Evolutionary conservation across 2,113 vertebrate genomes (phyloP), one percentile per base, ranked within the genome.

Genomic region (Saimiri boliviensis): DNA sequence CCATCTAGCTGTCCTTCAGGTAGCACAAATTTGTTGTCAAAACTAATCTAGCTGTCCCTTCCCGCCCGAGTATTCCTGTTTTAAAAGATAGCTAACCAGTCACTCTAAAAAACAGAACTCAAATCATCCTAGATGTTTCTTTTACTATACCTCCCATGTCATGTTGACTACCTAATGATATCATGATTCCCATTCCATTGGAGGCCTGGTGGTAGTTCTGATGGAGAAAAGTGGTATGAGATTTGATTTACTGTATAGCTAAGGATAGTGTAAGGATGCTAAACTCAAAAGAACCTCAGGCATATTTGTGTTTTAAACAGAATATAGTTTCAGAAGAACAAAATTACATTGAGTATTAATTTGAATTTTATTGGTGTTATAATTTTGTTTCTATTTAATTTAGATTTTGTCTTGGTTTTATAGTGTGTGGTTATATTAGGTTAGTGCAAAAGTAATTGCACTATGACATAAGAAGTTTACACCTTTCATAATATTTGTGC

Each of bases 381-480:
- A 56, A 66, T 77, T 93, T 58, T 93, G 91, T 93, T 89, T 93
- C 81, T 82, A 52, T n/a, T 37, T 87, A 83, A 37, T 35, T 40
- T 70, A 93, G 37, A 95, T 63, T 82, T 27, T 68, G 56, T 74
- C 35, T 87, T 92, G 60, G 17, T 58, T 93, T 93, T 82, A 91
- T 71, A 60, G 21, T 82, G 47, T 86, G 14, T 73, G n/a, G 0
- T 70, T 70, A 4, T 16, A 60, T n/a, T 79, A 76, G 58, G 58
- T 60, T 60, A 60, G 25, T 11, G 58, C 58, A 25, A 60, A 60
- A 60, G 58, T 60, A 27, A 27, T 60, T 60, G 58, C 58, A 60
- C 6, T 56, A 54, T 54, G 45, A 40, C 40, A 47, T 79, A 80
- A 68, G 58, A 60, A 80, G 11, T 40, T 86, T 80, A 70, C 70